Percentiles rank a stretch among this genome's conserved stretches.
These are phyloP conservation scores for Solenodon paradoxus DNA, from an alignment of 2,113 vertebrate genomes.

Conservation along the genomic window DNA sequence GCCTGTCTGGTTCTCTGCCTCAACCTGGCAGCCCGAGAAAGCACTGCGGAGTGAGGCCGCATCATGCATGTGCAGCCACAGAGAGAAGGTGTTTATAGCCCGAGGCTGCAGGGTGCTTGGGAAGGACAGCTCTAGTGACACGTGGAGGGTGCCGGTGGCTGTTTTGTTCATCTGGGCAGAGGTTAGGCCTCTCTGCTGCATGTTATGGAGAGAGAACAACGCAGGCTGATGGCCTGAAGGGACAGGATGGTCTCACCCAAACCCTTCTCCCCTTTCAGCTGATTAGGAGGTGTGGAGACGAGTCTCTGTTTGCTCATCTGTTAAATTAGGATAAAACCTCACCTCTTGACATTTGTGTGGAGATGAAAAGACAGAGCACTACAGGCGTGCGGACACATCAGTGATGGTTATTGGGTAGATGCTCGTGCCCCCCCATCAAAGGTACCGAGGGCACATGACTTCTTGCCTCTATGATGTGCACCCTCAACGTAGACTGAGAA, in stretches of 20 bases:
- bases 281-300: fast-evolving
- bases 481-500: background rate
- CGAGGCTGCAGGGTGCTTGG: too few relatives aligned
- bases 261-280: background rate
- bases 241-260: fast-evolving
- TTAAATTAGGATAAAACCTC: background rate
- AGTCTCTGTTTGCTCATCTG: background rate
- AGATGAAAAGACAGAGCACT: background rate
- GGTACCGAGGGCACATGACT: background rate
- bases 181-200: fast-evolving
- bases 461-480: background rate
- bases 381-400: too few relatives aligned
- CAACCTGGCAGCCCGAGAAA: background rate
- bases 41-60: too few relatives aligned
- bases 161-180: background rate
- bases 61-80: too few relatives aligned
- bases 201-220: background rate
- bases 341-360: background rate
- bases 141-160: background rate
- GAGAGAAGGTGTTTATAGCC: background rate
- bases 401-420: background rate
- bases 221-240: background rate
- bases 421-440: background rate
- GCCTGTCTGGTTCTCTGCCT: background rate
- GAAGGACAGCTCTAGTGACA: background rate